phyloP scores from a whole-genome alignment of 2,113 vertebrate species.

The Carollia perspicillata region DNA sequence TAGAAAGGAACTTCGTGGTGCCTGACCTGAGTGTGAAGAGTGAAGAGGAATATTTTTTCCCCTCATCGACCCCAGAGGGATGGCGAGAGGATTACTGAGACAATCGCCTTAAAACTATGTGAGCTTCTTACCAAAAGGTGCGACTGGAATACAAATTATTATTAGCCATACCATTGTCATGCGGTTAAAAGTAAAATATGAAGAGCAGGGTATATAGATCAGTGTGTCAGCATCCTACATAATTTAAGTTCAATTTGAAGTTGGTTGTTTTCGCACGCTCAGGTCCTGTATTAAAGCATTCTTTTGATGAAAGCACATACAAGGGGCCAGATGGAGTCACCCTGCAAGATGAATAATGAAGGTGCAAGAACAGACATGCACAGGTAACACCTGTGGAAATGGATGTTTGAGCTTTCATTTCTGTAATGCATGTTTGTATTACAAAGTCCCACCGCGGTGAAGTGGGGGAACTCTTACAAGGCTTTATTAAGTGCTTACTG shows the following conservation, averaged over 20 bases:
- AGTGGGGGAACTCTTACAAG: conserved; percentile 26
- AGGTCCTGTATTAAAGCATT: conserved; percentile 59
- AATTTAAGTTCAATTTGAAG: conserved; percentile 53
- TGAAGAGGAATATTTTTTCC: conserved; percentile 5
- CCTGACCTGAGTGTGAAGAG: background rate
- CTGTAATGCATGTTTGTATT: conserved; percentile 67
- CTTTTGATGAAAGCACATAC: conserved; percentile 65
- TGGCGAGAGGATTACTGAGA: conserved; percentile 53
- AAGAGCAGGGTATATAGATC: conserved; percentile 50
- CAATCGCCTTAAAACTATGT: conserved; percentile 51
- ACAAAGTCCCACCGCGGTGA: conserved; percentile 38
- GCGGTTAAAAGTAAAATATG: conserved; percentile 53
- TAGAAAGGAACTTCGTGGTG: background rate
- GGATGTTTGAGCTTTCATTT: conserved; percentile 60
- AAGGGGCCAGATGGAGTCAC: conserved; percentile 65
- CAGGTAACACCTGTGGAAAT: conserved; percentile 75
- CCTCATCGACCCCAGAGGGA: background rate
- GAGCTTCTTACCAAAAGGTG: conserved; percentile 60
- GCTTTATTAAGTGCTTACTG: conserved; percentile 56
- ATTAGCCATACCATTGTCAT: conserved; percentile 47
- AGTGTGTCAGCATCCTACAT: conserved; percentile 56
- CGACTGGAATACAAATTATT: conserved; percentile 66
- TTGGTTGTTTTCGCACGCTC: conserved; percentile 61
- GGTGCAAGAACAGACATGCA: conserved; percentile 72
- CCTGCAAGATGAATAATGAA: conserved; percentile 59